Conservation (phyloP, 1,140 invertebrate genomes). For the Orchestia grillus region DNA sequence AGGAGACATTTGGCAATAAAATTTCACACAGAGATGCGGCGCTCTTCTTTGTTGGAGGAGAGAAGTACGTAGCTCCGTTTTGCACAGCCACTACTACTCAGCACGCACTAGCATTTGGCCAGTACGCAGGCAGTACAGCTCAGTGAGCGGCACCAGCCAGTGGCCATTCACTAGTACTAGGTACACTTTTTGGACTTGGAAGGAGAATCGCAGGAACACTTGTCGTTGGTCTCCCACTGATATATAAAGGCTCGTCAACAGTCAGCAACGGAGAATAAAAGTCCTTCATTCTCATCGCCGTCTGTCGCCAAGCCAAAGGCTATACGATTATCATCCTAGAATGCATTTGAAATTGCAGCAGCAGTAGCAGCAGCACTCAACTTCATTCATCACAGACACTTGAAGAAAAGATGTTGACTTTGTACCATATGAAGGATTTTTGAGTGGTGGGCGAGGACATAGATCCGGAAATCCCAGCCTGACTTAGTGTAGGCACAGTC, state of each 20-base stretch:
- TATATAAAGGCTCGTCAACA: neutral
- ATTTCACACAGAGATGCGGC: no score
- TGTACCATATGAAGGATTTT: conserved; percentile 55
- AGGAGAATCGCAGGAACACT: neutral
- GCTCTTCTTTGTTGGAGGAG: neutral
- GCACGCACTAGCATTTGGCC: no score
- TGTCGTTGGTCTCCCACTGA: neutral
- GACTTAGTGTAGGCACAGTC: conserved; percentile 24
- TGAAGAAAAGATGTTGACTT: conserved; percentile 42
- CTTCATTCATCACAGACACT: conserved; percentile 51
- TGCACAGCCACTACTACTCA: no score
- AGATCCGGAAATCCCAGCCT: conserved; percentile 4
- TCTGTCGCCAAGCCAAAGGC: neutral
- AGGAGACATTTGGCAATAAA: no score
- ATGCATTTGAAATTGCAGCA: neutral
- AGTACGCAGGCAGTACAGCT: neutral
- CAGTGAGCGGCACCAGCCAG: neutral
- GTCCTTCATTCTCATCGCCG: neutral
- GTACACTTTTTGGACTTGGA: neutral
- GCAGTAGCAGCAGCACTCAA: conserved; percentile 9
- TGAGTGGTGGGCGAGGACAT: conserved; percentile 26
- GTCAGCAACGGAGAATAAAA: neutral
- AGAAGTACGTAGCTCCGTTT: neutral
- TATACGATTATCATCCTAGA: neutral
- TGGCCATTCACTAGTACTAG: neutral